Conservation (phyloP, 2,113 vertebrate species). For the Struthidea cinerea region DNA sequence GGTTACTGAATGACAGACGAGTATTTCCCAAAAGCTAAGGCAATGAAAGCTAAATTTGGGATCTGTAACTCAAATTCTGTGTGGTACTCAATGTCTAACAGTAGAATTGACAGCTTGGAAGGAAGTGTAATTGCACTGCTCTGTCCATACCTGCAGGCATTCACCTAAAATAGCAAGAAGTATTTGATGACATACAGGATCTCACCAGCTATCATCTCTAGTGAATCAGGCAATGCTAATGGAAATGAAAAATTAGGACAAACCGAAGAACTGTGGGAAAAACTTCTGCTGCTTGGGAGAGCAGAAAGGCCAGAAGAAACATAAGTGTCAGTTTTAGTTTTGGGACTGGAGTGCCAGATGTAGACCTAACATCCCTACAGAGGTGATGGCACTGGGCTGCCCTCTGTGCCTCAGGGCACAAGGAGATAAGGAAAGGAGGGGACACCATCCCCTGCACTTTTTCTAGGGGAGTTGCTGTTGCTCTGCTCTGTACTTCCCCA, state of each 20-base stretch:
- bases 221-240: not conserved
- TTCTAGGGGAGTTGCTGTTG: not conserved
- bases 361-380: not conserved
- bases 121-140: not conserved
- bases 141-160: not conserved
- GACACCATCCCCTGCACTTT: not conserved
- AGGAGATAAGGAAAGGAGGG: not conserved
- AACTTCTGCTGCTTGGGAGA: not conserved
- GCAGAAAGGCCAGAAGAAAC: not conserved
- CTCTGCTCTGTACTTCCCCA: not conserved
- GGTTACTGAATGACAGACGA: not conserved
- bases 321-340: not conserved
- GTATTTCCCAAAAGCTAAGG: not conserved
- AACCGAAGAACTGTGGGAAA: not conserved
- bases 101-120: not conserved
- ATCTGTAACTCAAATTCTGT: not conserved
- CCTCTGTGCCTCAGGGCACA: not conserved
- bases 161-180: not conserved
- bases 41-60: not conserved
- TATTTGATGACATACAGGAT: not conserved
- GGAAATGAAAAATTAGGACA: slow-evolving; percentile 22
- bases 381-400: not conserved
- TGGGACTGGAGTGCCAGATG: not conserved
- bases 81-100: not conserved
- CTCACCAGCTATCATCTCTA: not conserved